Conservation (phyloP, 2,888 invertebrate genomes). For the Drosophila trichaetosa region DNA sequence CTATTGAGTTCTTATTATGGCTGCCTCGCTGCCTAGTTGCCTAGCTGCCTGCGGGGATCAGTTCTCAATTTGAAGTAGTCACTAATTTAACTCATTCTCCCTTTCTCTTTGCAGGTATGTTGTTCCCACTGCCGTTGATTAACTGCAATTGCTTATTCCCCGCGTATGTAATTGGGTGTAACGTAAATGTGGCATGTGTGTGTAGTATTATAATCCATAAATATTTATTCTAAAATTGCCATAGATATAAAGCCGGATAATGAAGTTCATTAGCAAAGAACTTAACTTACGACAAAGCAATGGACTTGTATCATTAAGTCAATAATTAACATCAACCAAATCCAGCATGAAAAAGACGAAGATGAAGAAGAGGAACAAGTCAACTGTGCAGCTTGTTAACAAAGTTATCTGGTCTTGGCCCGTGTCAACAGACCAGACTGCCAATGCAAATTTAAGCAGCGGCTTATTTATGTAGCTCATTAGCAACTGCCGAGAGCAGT, state of each 20-base stretch:
- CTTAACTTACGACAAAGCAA: constrained; percentile 11
- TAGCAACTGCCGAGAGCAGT: constrained; percentile 45
- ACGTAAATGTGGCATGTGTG: background rate
- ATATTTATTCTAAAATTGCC: background rate
- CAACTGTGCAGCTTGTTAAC: constrained; percentile 57
- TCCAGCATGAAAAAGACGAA: background rate
- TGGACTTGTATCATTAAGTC: constrained; percentile 59
- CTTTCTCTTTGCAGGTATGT: constrained; percentile 51
- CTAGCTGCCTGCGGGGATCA: constrained; percentile 10
- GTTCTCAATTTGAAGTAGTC: constrained; percentile 21
- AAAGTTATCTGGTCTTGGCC: constrained; percentile 57
- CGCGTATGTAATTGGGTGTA: background rate
- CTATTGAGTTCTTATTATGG: constrained; percentile 31
- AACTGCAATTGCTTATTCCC: background rate
- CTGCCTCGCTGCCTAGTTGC: background rate
- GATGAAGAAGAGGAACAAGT: constrained; percentile 26
- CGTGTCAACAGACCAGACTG: constrained; percentile 52
- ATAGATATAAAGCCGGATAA: background rate
- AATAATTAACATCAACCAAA: constrained; percentile 22
- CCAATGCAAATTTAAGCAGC: constrained; percentile 71
- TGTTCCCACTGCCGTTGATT: constrained; percentile 23
- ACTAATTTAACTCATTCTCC: constrained; percentile 38
- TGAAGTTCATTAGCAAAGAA: background rate
- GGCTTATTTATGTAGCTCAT: constrained; percentile 74
- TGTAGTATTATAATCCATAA: background rate